Evolutionary conservation across 2,113 vertebrate species (phyloP), one percentile per base, ranked within the genome.

Genomic region (Megalops atlanticus): DNA sequence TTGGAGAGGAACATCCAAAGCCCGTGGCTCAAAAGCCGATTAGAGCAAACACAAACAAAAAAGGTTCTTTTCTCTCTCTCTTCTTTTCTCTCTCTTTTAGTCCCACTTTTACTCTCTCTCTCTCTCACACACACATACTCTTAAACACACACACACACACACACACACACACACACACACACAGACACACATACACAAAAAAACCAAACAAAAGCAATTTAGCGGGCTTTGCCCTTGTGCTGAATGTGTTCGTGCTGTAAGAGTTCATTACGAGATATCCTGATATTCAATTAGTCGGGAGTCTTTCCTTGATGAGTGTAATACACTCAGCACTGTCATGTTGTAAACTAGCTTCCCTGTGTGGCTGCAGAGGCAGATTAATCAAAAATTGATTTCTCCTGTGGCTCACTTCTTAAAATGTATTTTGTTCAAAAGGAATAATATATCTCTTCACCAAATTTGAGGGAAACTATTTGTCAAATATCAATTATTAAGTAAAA

Each of bases 11-110:
- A 64, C 58, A 64, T 64, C 58, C n/a, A 64, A 11, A 11, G 58
- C 58, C 58, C 12, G 58, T 31, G n/a, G 58, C 58, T 31, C 58
- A 24, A 64, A 64, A 64, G 58, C 58, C 58, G 58, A 64, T 64
- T 64, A 64, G 58, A 64, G 58, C 58, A 64, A 64, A 64, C 58
- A 64, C 58, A 64, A 64, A 64, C 58, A 64, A 64, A 64, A 58
- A n/a, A 58, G 58, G 21, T 10, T 64, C n/a, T n/a, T n/a, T n/a
- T n/a, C 58, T 64, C 58, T 58, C 52, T 58, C 24, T 24, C 5
- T 64, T 31, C 7, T 14, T 45, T 10, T 45, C 43, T 45, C n/a
- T n/a, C n/a, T 45, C 43, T 45, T 14, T 45, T 14, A 45, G n/a
- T 11, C 11, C 12, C 24, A 11, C 4, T 64, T 64, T 31, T 64